Evolutionary conservation across 2,797 vertebrate genomes (phyloP).

Genomic region (Ctenosaura bakeri): DNA sequence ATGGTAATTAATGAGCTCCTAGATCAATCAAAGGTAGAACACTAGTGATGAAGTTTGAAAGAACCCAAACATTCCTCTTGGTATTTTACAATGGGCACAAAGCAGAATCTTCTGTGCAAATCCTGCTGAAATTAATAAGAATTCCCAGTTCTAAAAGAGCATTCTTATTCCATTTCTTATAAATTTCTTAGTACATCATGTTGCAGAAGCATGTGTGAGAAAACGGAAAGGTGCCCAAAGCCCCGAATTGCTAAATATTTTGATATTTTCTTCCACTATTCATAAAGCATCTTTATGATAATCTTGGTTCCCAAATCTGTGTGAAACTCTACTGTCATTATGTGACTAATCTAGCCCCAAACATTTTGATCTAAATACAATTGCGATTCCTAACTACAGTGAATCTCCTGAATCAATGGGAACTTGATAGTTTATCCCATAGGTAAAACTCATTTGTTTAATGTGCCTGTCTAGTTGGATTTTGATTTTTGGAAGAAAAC

Average conservation of each 20-base stretch:
- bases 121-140: background rate
- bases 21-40: slow-evolving; percentile 74
- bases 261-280: background rate
- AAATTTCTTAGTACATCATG: background rate
- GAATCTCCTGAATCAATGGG: too few relatives aligned
- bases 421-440: too few relatives aligned
- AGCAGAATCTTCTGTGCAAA: background rate
- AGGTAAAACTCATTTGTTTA: too few relatives aligned
- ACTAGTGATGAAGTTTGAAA: slow-evolving; percentile 66
- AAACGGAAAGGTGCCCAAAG: background rate
- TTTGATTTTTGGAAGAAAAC: too few relatives aligned
- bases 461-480: too few relatives aligned
- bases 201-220: background rate
- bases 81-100: slow-evolving; percentile 31
- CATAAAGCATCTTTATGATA: background rate
- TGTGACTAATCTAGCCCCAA: background rate
- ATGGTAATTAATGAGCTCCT: slow-evolving; percentile 81
- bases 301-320: background rate
- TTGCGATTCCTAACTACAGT: too few relatives aligned
- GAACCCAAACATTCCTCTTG: slow-evolving; percentile 66
- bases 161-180: background rate
- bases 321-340: background rate
- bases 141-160: background rate
- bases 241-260: too few relatives aligned
- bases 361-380: background rate